Evolutionary conservation across 2,113 vertebrate species (phyloP), one percentile per base, ranked within the genome.

Genomic region (Centropus unirufus): DNA sequence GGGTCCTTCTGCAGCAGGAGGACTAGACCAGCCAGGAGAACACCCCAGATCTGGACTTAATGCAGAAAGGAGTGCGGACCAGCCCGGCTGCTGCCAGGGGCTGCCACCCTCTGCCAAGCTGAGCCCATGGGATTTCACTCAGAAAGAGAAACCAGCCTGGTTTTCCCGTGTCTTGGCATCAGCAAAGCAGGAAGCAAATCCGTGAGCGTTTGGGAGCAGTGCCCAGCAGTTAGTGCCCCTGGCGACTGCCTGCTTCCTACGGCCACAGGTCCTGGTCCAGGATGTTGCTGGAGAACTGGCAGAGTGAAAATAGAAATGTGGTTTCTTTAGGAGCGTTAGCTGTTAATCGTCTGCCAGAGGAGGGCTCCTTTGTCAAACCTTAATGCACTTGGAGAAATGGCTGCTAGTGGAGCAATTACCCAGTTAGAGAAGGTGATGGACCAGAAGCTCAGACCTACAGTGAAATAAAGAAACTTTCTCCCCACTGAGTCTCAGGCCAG

Each of bases 291-390:
- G 8, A 70, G 57, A 81, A 67, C 34, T 39, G 20, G 44, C 81
- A 67, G 39, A n/a, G 9, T 64, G 8, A 63, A 83, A 95, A 58
- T 3, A 88, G 58, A 86, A 80, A 39, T 16, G 27, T 6, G 5
- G 23, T 40, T 79, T 49, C 59, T 49, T 77, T 40, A 36, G 40
- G 21, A 39, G 24, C 34, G 21, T 68, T 34, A 70, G 11, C 17
- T 76, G 49, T 61, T 90, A 68, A 64, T 85, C 72, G 40, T 70
- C 67, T 83, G 59, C 64, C 93, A 67, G 83, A 90, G 72, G 79
- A 94, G 59, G 75, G 55, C 51, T 88, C 51, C 64, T 96, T 92
- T 67, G 63, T 58, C 75, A 83, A 73, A 74, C 30, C 46, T 92
- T 87, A 70, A 20, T 46, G 13, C 36, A 21, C 26, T 73, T 77